Conservation (phyloP, 2,113 vertebrate genomes). For the Phycodurus eques region DNA sequence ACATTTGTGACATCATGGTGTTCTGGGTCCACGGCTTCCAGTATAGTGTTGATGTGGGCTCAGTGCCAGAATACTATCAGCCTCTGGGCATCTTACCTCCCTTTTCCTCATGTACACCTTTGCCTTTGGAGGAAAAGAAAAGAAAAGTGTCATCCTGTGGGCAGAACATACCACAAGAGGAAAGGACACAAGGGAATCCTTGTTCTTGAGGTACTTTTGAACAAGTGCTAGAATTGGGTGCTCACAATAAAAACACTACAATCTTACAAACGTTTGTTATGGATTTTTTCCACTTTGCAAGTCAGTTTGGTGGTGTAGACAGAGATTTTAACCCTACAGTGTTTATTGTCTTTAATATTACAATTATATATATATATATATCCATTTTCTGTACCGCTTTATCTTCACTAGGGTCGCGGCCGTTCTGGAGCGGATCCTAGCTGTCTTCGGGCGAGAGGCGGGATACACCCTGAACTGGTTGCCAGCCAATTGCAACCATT, state of each 20-base stretch:
- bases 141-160: conserved; percentile 48
- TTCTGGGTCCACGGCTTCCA: conserved; percentile 30
- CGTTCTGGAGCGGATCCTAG: too few relatives aligned
- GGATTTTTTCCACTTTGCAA: not conserved
- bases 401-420: too few relatives aligned
- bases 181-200: conserved; percentile 7
- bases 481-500: too few relatives aligned
- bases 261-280: not conserved
- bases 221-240: conserved; percentile 1
- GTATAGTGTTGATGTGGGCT: conserved; percentile 58
- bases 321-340: not conserved
- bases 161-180: not conserved
- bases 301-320: not conserved
- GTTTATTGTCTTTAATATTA: not conserved
- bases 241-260: not conserved
- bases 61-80: conserved; percentile 56
- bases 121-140: conserved; percentile 54
- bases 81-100: conserved; percentile 40
- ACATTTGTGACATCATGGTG: conserved; percentile 60
- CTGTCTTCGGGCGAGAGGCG: too few relatives aligned
- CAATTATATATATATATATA: not conserved
- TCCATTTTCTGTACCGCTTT: too few relatives aligned
- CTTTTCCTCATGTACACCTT: conserved; percentile 42
- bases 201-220: not conserved
- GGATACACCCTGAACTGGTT: too few relatives aligned